Base-by-base conservation (phyloP, 2,113 vertebrate species). In the Hippocampus mohnikei region DNA sequence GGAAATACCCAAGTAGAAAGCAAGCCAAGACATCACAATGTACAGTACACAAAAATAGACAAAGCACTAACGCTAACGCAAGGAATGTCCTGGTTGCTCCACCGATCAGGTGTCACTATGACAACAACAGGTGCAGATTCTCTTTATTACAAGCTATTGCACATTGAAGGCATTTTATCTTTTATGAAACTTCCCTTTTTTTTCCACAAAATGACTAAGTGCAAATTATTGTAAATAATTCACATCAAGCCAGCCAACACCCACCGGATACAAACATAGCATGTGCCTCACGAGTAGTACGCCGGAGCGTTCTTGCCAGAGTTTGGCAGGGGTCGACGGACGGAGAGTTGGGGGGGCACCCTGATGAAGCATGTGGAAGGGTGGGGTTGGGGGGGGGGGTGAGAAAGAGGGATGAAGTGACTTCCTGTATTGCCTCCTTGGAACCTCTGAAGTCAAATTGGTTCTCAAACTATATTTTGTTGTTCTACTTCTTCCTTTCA, bases 311-410 rank as follows among this genome's bases (percentile, higher is more conserved):
- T 91, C 88, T 91, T 90, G 88, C 82, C 73, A 81, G 55, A 72
- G 71, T 87, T 84, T 3, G 81, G 80, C 70, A 80, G 89, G 77
- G 70, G 81, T 7, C 83, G 85, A 44, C 78, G 80, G 68, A 78
- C 77, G 81, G 81, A 73, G n/a, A 88, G 80, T 70, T 80, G 79
- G 72, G 74, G 88, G 84, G 90, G 88, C 80, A 91, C 88, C 90
- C 89, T 91, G 88, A 87, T 25, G 77, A 82, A 82, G 85, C 83
- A 87, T 84, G 86, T 15, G 27, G 7, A 66, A 81, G 81, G 84
- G 46, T 48, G 16, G 46, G 46, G 15, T n/a, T n/a, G n/a, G 8
- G 2, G 1, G 10, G 3, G 42, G 82, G 87, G 81, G 29, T 37
- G 33, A 85, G 84, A 88, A 84, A 84, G 83, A 87, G 66, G 75